Base-by-base conservation (phyloP, 2,113 vertebrate species). In the Albula glossodonta region DNA sequence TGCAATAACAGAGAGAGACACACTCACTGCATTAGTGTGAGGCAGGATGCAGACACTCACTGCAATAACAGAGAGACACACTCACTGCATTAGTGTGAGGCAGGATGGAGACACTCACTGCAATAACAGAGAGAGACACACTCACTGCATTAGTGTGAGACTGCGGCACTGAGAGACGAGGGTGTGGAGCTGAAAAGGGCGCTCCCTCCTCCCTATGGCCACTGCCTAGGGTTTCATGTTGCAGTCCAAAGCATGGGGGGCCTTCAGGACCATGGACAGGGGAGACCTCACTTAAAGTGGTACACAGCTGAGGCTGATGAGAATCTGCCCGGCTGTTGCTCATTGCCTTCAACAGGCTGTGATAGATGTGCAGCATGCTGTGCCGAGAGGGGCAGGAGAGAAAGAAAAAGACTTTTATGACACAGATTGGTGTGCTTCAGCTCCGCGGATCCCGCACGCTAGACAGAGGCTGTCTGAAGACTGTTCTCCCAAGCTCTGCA, bases 31-130 rank as follows among this genome's bases (percentile, higher is more conserved):
- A 60, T 13, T 9, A 60, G 12, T 60, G 57, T 60, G 57, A 60
- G 57, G 11, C 57, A 60, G 57, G 6, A 87, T 91, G 91, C 93
- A 94, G 93, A 90, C 85, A 41, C 31, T 41, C 31, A 41, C 31
- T 41, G 31, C 31, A 41, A 41, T 41, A 41, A 41, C 31, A 41
- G 31, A 41, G 31, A 41, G 31, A 41, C 57, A 60, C 12, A 60
- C 12, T 88, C 57, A 60, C 57, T 60, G 57, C 57, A 60, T 12
- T 60, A 87, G 87, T 13, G 57, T 60, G 57, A 60, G 57, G 17
- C 12, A 60, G 7, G 12, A 12, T 12, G 12, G 7, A 56, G 53
- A 56, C 53, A 56, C 53, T 56, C 12, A 56, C 53, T 56, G 53
- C 53, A 56, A 8, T 56, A 56, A 12, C 12, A 56, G 53, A 56